Percentiles rank a stretch among this genome's conserved stretches.
phyloP scores from a whole-genome alignment of 1,140 invertebrate genomes.

The Arion vulgaris region DNA sequence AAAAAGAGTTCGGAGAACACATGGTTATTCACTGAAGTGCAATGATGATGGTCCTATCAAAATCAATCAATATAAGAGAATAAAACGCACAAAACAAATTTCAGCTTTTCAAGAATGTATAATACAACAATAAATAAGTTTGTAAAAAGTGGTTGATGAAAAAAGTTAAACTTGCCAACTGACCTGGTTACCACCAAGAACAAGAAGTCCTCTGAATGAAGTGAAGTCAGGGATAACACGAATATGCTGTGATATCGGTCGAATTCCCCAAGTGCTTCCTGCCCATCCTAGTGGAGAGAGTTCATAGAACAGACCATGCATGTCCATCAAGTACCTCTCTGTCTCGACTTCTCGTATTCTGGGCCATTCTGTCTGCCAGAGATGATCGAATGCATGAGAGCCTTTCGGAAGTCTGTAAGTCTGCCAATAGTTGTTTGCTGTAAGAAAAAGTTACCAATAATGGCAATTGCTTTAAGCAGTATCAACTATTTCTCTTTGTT shows the following conservation, averaged over 20 bases:
- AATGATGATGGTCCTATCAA: too few relatives aligned
- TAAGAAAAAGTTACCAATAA: background rate
- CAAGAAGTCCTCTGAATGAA: slow-evolving; percentile 46
- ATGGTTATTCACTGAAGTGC: too few relatives aligned
- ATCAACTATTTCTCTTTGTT: too few relatives aligned
- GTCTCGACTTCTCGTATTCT: slow-evolving; percentile 50
- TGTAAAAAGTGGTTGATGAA: too few relatives aligned
- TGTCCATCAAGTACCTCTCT: slow-evolving; percentile 51
- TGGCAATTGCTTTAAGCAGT: background rate
- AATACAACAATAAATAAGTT: too few relatives aligned
- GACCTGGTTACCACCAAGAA: slow-evolving; percentile 49
- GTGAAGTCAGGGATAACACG: slow-evolving; percentile 50
- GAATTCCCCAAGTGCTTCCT: slow-evolving; percentile 47
- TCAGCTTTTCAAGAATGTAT: too few relatives aligned
- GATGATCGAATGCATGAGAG: slow-evolving; percentile 50
- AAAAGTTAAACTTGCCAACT: too few relatives aligned
- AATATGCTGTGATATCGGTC: slow-evolving; percentile 45
- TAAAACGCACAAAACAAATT: too few relatives aligned
- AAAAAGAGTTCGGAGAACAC: too few relatives aligned
- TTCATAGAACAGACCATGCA: slow-evolving; percentile 53
- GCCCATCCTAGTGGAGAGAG: slow-evolving; percentile 46
- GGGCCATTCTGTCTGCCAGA: slow-evolving; percentile 54
- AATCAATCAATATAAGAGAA: too few relatives aligned
- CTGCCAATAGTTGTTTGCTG: slow-evolving; percentile 46
- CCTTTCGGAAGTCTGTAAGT: slow-evolving; percentile 52